Base-by-base conservation (phyloP, 92 coral and sea anemone species). In the Epizoanthus scotinus region DNA sequence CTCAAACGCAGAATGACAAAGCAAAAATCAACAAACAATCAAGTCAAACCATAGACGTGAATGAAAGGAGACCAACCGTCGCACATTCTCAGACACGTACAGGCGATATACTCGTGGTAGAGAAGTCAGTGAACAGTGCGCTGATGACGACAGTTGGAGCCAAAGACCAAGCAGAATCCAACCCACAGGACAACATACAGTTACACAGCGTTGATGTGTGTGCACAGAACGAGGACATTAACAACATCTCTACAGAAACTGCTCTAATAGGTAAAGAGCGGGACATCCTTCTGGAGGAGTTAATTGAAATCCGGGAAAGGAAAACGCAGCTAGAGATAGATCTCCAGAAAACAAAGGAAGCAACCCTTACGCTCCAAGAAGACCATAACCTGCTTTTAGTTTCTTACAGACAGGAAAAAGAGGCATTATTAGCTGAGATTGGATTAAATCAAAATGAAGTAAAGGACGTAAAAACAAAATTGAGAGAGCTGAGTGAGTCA, bases 361-460 rank as follows among this genome's bases (percentile, higher is more conserved):
- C 73, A 3, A 87, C 82, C 38, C 20, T 38, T 2, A 85, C 83
- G 62, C 81, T 90, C 12, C 87, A 90, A 66, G 92, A 87, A 62
- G 94, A 92, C 26, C 71, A 84, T n/a, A 82, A 81, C 22, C 78
- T 87, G n/a, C 70, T 92, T n/a, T 67, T 63, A 15, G 72, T 85
- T 26, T 85, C 94, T 5, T 87, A 90, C 71, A 73, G 74, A 52
- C 83, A 90, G 72, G 97, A 92, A 68, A 90, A 85, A 42, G 86
- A 92, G 52, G 70, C 88, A 61, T 82, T 92, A 42, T 74, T 90
- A 7, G 22, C 58, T 22, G 92, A 90, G 28, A 65, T 90, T 8
- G 85, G 83, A 82, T 53, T 54, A 24, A 68, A 61, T 24, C 87
- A 57, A 68, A 58, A 65, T 22, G 94, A 92, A 22, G 67, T 81